Evolutionary conservation across 1,140 invertebrate species (phyloP).

Genomic region (Diorhabda elongata): DNA sequence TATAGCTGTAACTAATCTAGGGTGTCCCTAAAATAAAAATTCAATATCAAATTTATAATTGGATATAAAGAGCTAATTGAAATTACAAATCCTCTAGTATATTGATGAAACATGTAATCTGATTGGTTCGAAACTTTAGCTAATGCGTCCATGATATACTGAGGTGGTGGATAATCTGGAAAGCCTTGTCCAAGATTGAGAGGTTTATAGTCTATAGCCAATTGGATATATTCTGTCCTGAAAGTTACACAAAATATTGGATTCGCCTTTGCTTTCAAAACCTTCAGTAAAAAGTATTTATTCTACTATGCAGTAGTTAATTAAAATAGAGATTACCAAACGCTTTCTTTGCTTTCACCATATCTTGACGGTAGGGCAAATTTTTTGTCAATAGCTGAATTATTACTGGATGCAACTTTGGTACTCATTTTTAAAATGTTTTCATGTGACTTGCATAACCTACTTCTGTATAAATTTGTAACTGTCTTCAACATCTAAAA

Average conservation of each 20-base stretch:
- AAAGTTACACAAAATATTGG: constrained; percentile 23
- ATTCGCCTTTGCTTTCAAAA: constrained; percentile 7
- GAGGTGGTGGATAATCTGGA: constrained; percentile 87
- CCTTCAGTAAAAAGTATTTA: constrained; percentile 4
- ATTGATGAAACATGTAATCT: constrained; percentile 84
- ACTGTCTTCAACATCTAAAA: no score
- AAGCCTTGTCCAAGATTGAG: constrained; percentile 97
- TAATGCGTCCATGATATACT: constrained; percentile 77
- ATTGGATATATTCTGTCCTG: constrained; percentile 92
- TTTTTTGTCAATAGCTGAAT: constrained; percentile 11
- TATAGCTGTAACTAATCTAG: constrained; percentile 79
- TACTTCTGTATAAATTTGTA: no score
- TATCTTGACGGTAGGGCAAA: constrained; percentile 35
- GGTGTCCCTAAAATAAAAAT: constrained; percentile 63
- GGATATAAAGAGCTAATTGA: no score
- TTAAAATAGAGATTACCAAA: constrained; percentile 30
- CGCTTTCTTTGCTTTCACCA: constrained; percentile 36
- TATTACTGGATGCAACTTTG: neutral
- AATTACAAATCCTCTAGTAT: constrained; percentile 78
- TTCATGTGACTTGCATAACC: no score
- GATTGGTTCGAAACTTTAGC: constrained; percentile 61
- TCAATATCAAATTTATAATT: neutral
- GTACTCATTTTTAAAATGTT: neutral
- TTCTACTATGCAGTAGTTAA: neutral
- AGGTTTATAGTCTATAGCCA: constrained; percentile 84